Evolutionary conservation across 2,888 invertebrate species (phyloP).

Genomic region (Conchocele bisecta): DNA sequence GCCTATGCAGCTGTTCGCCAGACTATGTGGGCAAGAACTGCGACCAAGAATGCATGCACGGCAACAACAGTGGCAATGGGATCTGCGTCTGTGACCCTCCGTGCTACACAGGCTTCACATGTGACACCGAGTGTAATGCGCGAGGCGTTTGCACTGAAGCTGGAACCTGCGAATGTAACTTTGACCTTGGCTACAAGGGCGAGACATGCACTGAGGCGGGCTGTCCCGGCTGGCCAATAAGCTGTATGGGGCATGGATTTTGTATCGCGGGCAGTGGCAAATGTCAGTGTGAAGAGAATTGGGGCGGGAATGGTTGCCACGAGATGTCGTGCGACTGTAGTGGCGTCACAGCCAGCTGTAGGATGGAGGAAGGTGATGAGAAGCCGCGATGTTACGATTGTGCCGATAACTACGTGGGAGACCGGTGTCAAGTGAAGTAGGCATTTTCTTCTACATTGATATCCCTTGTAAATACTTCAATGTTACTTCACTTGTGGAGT

Average conservation of each 20-base stretch:
- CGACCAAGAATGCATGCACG: conserved; percentile 66
- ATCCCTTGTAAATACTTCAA: no score
- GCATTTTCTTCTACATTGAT: no score
- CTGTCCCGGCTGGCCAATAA: conserved; percentile 72
- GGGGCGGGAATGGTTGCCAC: conserved; percentile 67
- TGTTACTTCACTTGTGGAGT: no score
- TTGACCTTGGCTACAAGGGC: conserved; percentile 65
- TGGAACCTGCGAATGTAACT: conserved; percentile 68
- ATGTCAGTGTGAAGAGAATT: conserved; percentile 69
- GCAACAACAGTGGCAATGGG: conserved; percentile 61
- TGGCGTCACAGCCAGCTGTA: conserved; percentile 62
- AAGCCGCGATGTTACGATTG: conserved; percentile 70
- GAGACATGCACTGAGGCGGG: conserved; percentile 60
- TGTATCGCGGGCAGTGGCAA: conserved; percentile 62
- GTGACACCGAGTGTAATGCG: conserved; percentile 62
- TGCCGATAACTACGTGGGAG: conserved; percentile 65
- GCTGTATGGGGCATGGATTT: conserved; percentile 67
- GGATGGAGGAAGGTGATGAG: conserved; percentile 38
- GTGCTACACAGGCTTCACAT: conserved; percentile 57
- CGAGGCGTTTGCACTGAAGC: conserved; percentile 61
- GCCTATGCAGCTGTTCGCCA: conserved; percentile 60
- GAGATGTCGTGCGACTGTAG: conserved; percentile 64
- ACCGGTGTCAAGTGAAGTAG: conserved; percentile 67
- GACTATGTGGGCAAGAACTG: conserved; percentile 65
- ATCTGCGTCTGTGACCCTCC: conserved; percentile 60